Evolutionary conservation across 1,140 invertebrate genomes (phyloP).

Genomic region (Colletes gigas): DNA sequence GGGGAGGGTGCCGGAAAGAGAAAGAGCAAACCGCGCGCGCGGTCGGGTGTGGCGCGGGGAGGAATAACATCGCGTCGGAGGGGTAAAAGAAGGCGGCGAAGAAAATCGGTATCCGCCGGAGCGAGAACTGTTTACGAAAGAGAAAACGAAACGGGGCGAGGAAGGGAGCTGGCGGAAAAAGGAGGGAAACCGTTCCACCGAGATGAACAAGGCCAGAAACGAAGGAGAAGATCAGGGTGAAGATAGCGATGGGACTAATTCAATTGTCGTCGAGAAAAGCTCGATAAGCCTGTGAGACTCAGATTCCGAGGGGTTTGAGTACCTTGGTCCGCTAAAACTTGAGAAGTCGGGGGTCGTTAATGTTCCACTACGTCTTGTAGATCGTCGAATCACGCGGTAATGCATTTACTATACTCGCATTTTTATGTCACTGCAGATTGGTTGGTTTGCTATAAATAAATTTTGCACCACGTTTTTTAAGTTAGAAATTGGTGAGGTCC

Average conservation of each 20-base stretch:
- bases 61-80: constrained; percentile 18
- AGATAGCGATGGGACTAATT: constrained; percentile 44
- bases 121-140: constrained; percentile 56
- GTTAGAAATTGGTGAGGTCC: no score
- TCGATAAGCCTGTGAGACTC: neutral
- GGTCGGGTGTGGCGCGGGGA: neutral
- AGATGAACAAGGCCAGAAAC: constrained; percentile 32
- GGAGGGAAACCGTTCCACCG: constrained; percentile 1
- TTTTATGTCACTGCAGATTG: no score
- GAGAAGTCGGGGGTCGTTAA: neutral
- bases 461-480: no score
- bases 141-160: constrained; percentile 26
- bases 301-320: neutral
- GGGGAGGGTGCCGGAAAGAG: constrained; percentile 31
- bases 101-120: constrained; percentile 14
- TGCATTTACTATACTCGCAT: no score
- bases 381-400: no score
- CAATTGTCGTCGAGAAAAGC: constrained; percentile 3
- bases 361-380: no score
- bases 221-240: constrained; percentile 31
- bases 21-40: constrained; percentile 40
- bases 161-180: neutral
- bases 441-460: no score
- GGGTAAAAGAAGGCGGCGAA: neutral
- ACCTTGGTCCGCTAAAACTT: neutral